A percentile compares a stretch with the other conserved stretches of the same genome.
Evolutionary conservation across 2,888 invertebrate species (phyloP).

Genomic region (Oscheius sp.): DNA sequence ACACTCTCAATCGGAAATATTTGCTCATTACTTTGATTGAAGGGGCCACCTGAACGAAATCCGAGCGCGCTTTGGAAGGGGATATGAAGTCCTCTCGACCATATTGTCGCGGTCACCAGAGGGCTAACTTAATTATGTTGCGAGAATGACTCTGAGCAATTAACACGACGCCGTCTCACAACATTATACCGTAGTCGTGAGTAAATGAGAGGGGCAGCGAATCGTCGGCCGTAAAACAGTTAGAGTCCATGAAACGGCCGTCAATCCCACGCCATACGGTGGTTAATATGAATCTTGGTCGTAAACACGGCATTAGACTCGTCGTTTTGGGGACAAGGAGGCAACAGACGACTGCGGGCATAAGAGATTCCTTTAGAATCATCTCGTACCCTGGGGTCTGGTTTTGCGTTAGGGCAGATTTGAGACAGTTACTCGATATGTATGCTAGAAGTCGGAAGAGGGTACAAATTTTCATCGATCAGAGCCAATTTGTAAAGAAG

Average conservation of each 20-base stretch:
- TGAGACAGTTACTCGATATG: too few species aligned
- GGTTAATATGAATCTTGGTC: constrained; percentile 40
- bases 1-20: constrained; percentile 36
- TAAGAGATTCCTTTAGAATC: not conserved
- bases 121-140: constrained; percentile 26
- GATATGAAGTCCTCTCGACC: constrained; percentile 1
- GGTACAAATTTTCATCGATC: too few species aligned
- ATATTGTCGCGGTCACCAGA: constrained; percentile 23
- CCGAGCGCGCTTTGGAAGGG: constrained; percentile 18
- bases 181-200: constrained; percentile 15
- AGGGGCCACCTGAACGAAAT: constrained; percentile 41
- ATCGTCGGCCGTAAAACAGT: constrained; percentile 33
- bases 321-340: constrained; percentile 2
- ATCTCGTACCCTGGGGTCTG: too few species aligned
- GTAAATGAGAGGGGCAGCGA: not conserved
- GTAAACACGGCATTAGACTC: constrained; percentile 23
- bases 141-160: constrained; percentile 12
- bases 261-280: constrained; percentile 38
- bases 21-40: constrained; percentile 63
- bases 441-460: too few species aligned
- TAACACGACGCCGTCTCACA: constrained; percentile 2
- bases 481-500: too few species aligned
- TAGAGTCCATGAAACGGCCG: constrained; percentile 39
- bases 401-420: too few species aligned
- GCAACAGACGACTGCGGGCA: not conserved